phyloP scores from a whole-genome alignment of 2,797 vertebrate species.

The Muscicapa comitata region DNA sequence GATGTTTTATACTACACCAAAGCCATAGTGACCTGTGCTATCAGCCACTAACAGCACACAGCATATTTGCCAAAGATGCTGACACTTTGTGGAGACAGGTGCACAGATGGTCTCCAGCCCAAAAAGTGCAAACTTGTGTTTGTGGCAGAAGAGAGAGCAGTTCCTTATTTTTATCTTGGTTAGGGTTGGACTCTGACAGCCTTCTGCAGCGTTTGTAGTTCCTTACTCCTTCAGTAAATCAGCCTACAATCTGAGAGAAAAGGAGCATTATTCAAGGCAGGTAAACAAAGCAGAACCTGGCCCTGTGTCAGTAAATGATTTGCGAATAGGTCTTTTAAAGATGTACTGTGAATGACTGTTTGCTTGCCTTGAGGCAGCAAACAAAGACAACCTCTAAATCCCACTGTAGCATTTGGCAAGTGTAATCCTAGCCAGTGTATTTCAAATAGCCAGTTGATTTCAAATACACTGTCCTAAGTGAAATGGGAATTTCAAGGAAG shows the following conservation, averaged over 20 bases:
- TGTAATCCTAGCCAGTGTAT: not conserved
- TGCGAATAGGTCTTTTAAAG: constrained; percentile 16
- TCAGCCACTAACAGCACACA: not conserved
- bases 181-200: not conserved
- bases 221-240: not conserved
- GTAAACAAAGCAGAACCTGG: constrained; percentile 18
- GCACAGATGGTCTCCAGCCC: not conserved
- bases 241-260: not conserved
- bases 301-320: constrained; percentile 1
- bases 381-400: constrained; percentile 9
- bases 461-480: not conserved
- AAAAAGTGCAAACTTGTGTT: not conserved
- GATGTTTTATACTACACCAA: not conserved
- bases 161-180: not conserved
- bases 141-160: not conserved
- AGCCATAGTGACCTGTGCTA: not conserved
- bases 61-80: not conserved
- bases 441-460: not conserved
- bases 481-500: constrained; percentile 50
- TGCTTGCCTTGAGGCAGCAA: constrained; percentile 22
- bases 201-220: not conserved
- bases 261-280: not conserved
- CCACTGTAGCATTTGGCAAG: not conserved
- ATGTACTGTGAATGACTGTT: not conserved
- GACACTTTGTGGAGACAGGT: not conserved